Evolutionary conservation across 2,797 vertebrate genomes (phyloP).

Genomic region (Pipistrellus pygmaeus): DNA sequence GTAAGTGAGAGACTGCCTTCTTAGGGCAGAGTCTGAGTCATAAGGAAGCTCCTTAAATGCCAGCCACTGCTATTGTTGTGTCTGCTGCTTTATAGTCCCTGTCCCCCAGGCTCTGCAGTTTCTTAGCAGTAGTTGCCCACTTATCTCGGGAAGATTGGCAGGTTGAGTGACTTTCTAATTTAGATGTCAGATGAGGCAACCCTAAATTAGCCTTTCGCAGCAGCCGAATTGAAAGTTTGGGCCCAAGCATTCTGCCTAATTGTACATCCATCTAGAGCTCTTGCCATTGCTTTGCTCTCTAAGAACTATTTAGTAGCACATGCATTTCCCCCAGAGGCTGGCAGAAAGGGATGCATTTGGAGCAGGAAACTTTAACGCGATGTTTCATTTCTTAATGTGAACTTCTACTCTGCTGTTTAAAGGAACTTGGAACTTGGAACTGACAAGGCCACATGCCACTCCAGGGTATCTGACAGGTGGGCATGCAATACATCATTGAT

Average conservation of each 20-base stretch:
- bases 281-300: not conserved
- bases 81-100: not conserved
- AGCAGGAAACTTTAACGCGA: conserved; percentile 14
- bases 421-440: not conserved
- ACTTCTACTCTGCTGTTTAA: not conserved
- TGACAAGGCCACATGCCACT: not conserved
- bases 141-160: not conserved
- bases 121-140: not conserved
- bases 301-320: not conserved
- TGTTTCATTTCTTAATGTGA: conserved; percentile 41
- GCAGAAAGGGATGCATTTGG: not conserved
- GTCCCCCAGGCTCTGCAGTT: too few species aligned
- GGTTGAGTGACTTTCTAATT: conserved; percentile 51
- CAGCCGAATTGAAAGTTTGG: not conserved
- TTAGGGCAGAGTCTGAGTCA: not conserved
- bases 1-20: not conserved
- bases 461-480: not conserved
- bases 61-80: fast-evolving
- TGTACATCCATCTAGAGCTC: not conserved
- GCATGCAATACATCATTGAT: not conserved
- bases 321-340: not conserved
- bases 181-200: not conserved
- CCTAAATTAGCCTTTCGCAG: conserved; percentile 39
- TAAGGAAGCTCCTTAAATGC: fast-evolving
- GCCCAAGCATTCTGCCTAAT: not conserved